Evolutionary conservation across 2,113 vertebrate species (phyloP).

Genomic region (Felis chaus): DNA sequence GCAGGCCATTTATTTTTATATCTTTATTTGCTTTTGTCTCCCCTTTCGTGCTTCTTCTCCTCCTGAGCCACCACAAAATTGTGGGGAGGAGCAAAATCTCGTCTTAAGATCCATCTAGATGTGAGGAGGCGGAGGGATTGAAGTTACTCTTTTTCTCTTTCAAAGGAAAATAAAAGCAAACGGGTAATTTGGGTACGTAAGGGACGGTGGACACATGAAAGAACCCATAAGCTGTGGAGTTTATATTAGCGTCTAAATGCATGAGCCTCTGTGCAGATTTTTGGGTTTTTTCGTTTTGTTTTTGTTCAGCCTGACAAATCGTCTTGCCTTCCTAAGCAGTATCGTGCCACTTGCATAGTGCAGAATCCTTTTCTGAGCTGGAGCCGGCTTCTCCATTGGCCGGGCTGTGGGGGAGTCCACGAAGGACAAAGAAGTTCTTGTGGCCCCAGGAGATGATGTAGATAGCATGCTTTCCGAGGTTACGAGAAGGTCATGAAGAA

Average conservation of each 20-base stretch:
- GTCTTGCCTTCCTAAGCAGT: neutral
- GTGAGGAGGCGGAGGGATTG: neutral
- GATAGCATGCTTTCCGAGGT: neutral
- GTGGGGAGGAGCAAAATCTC: neutral
- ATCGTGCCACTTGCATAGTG: neutral
- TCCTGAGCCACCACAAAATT: neutral
- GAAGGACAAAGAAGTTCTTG: neutral
- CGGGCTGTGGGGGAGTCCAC: too few relatives aligned
- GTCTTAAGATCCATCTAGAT: neutral
- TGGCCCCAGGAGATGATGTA: neutral
- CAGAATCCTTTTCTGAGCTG: neutral
- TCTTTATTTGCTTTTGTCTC: neutral
- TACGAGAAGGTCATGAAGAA: neutral
- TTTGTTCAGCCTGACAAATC: neutral
- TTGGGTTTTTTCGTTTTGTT: neutral
- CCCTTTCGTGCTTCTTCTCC: neutral
- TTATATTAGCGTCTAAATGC: neutral
- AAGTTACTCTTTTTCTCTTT: neutral
- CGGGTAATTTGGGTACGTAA: neutral
- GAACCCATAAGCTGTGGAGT: neutral
- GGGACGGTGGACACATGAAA: neutral
- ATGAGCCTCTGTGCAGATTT: neutral
- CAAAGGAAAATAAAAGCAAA: neutral
- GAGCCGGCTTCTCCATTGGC: neutral
- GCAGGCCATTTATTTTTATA: conserved; percentile 42